phyloP scores from a whole-genome alignment of 2,888 invertebrate genomes.

The Prosapia bicincta region DNA sequence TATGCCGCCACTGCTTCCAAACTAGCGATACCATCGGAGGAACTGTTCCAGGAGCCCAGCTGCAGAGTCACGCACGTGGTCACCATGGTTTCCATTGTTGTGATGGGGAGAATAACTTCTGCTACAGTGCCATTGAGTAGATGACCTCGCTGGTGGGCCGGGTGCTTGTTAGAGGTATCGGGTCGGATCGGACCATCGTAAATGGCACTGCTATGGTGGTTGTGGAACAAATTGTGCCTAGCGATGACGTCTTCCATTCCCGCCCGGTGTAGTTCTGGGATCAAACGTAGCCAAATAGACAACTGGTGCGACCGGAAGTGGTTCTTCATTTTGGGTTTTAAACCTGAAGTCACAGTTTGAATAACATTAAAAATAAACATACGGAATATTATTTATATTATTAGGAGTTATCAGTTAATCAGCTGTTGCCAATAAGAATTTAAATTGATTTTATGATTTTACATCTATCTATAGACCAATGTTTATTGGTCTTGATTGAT shows the following conservation, averaged over 20 bases:
- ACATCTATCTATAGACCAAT: too few relatives aligned
- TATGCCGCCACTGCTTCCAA: constrained; percentile 54
- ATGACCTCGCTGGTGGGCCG: constrained; percentile 23
- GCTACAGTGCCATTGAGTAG: constrained; percentile 11
- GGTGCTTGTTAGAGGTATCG: constrained; percentile 51
- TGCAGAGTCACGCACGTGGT: constrained; percentile 66
- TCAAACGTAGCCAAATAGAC: constrained; percentile 89
- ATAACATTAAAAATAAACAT: too few relatives aligned
- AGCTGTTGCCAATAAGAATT: too few relatives aligned
- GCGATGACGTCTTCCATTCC: constrained; percentile 87
- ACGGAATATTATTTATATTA: not conserved
- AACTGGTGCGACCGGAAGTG: constrained; percentile 93
- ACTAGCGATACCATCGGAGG: constrained; percentile 44
- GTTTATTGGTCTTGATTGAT: too few relatives aligned
- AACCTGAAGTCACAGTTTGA: constrained; percentile 64
- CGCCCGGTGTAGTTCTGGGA: constrained; percentile 53
- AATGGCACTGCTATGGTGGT: constrained; percentile 81
- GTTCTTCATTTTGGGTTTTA: constrained; percentile 85
- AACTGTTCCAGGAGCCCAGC: not conserved
- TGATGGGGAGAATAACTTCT: constrained; percentile 46
- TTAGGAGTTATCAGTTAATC: too few relatives aligned
- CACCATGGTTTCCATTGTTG: constrained; percentile 55
- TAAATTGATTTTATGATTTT: too few relatives aligned
- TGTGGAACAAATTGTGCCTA: constrained; percentile 82
- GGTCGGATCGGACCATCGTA: constrained; percentile 87